Conservation (phyloP, 2,113 vertebrate genomes). For the Eudorcas thomsonii region DNA sequence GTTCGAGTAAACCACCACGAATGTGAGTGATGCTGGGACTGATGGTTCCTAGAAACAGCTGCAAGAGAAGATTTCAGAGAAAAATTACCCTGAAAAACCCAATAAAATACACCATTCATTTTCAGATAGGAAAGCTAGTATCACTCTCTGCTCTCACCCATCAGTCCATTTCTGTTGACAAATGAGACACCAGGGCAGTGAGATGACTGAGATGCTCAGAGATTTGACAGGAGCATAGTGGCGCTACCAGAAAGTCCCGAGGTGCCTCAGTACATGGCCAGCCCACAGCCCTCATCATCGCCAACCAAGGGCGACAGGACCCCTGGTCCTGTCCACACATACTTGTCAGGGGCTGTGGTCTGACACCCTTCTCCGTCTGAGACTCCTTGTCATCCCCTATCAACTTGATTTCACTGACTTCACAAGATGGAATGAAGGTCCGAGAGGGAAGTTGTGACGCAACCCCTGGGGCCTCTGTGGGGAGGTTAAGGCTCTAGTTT, state of each 20-base stretch:
- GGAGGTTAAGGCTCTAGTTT: neutral
- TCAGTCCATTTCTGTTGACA: neutral
- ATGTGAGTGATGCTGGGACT: neutral
- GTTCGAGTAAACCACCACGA: rapidly evolving
- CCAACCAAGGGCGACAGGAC: neutral
- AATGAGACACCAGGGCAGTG: neutral
- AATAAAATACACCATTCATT: neutral
- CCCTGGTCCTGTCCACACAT: neutral
- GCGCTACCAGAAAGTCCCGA: neutral
- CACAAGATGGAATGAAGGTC: neutral
- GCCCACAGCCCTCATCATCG: neutral
- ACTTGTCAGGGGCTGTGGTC: neutral
- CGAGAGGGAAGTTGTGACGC: neutral
- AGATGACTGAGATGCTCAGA: neutral
- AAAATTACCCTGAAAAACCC: neutral
- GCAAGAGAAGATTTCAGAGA: neutral
- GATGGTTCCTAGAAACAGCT: neutral
- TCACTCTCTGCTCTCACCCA: neutral
- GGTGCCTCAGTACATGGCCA: rapidly evolving
- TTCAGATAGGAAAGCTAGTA: no score
- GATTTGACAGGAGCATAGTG: neutral
- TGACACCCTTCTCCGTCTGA: neutral
- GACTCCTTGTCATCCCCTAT: neutral
- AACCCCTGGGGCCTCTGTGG: neutral
- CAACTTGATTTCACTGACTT: neutral